Evolutionary conservation across 2,888 invertebrate genomes (phyloP).

Genomic region (Troides aeacus): DNA sequence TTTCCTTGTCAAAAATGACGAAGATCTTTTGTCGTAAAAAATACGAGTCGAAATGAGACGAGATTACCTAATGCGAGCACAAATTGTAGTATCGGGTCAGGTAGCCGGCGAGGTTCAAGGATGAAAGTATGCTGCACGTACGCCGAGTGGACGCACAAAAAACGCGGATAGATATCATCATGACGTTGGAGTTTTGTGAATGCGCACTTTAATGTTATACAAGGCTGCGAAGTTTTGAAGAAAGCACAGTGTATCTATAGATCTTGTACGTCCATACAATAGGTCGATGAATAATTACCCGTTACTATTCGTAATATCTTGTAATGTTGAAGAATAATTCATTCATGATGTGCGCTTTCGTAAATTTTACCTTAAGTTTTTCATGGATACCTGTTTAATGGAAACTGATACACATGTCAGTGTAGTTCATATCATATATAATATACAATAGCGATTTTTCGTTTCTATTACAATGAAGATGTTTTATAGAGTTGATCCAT

Average conservation of each 20-base stretch:
- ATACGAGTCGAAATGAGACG: slow-evolving; percentile 70
- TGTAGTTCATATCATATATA: too few relatives aligned
- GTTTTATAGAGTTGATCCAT: too few relatives aligned
- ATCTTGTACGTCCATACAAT: neutral
- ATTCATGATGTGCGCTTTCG: too few relatives aligned
- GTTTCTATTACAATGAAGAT: too few relatives aligned
- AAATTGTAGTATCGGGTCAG: slow-evolving; percentile 69
- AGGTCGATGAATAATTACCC: neutral
- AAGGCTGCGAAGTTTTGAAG: slow-evolving; percentile 3
- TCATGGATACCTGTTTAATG: too few relatives aligned
- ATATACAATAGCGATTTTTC: too few relatives aligned
- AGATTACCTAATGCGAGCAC: slow-evolving; percentile 70
- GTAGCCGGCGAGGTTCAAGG: slow-evolving; percentile 45
- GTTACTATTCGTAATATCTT: neutral
- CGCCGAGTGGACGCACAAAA: slow-evolving; percentile 16
- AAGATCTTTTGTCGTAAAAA: slow-evolving; percentile 76
- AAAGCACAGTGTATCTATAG: slow-evolving; percentile 10
- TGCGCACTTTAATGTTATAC: slow-evolving; percentile 1
- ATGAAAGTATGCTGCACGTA: slow-evolving; percentile 18
- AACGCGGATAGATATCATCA: slow-evolving; percentile 15
- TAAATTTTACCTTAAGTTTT: too few relatives aligned
- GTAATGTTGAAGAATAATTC: too few relatives aligned
- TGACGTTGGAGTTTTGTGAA: slow-evolving; percentile 15
- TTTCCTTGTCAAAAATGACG: slow-evolving; percentile 80
- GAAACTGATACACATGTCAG: too few relatives aligned